A percentile compares a stretch with the other conserved stretches of the same genome.
Evolutionary conservation across 2,888 invertebrate species (phyloP).

Genomic region (Drosophila nr. perissopoda): DNA sequence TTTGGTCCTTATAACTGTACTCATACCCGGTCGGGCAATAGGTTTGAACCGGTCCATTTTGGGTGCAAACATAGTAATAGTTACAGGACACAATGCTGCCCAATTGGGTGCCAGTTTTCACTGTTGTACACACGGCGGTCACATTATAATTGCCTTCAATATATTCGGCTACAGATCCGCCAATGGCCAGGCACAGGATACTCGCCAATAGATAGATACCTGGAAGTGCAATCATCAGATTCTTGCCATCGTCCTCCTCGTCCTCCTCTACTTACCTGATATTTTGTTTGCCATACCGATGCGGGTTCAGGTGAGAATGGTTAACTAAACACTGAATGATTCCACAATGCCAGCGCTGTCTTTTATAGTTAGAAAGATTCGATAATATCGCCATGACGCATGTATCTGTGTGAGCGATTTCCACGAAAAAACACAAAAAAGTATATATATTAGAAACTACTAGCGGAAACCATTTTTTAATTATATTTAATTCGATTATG

Average conservation of each 20-base stretch:
- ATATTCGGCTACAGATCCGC: conserved; percentile 17
- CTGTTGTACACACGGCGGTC: conserved; percentile 48
- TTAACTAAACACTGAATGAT: conserved; percentile 39
- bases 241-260: background rate
- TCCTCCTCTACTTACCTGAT: conserved; percentile 32
- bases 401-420: background rate
- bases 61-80: conserved; percentile 49
- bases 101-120: conserved; percentile 41
- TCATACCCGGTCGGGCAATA: conserved; percentile 32
- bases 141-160: conserved; percentile 67
- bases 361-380: conserved; percentile 34
- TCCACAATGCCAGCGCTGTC: background rate
- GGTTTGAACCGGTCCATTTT: conserved; percentile 34
- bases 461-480: conserved; percentile 27
- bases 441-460: background rate
- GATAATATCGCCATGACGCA: conserved; percentile 2
- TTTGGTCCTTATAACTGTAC: conserved; percentile 21
- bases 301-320: conserved; percentile 6
- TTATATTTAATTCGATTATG: conserved; percentile 39
- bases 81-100: conserved; percentile 59
- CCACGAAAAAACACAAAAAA: background rate
- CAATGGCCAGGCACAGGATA: conserved; percentile 25
- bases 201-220: conserved; percentile 55
- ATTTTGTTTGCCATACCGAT: conserved; percentile 17
- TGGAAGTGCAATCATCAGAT: conserved; percentile 4